Conservation (phyloP, 2,888 invertebrate species). For the Dolichomitus sp. region DNA sequence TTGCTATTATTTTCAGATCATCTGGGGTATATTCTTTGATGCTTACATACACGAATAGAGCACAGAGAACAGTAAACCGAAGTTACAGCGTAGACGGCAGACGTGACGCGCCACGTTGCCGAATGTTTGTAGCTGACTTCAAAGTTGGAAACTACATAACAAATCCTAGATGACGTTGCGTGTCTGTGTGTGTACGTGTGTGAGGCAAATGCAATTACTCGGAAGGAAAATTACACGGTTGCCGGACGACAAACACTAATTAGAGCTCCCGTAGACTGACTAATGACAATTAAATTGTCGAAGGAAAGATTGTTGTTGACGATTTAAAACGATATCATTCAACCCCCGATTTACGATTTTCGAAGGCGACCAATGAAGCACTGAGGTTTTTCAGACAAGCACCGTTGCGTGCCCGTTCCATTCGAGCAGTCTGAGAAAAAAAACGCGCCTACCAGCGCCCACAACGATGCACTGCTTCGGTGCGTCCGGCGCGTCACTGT, state of each 20-base stretch:
- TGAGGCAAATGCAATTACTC: background rate
- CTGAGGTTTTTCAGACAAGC: background rate
- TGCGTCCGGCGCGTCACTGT: constrained; percentile 56
- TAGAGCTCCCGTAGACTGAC: background rate
- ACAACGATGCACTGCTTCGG: constrained; percentile 27
- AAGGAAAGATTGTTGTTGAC: background rate
- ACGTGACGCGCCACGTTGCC: constrained; percentile 14
- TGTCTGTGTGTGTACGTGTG: background rate
- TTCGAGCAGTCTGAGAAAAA: constrained; percentile 19
- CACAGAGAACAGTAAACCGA: constrained; percentile 11
- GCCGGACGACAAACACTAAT: background rate
- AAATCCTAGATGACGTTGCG: constrained; percentile 49
- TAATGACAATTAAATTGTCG: background rate
- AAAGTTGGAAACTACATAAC: background rate
- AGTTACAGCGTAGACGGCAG: constrained; percentile 4
- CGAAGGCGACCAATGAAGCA: constrained; percentile 1
- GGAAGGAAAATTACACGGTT: background rate
- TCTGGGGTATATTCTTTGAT: constrained; percentile 27
- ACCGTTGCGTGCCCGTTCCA: constrained; percentile 34
- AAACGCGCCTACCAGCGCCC: constrained; percentile 45
- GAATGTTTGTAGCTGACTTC: constrained; percentile 23
- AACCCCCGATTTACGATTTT: background rate
- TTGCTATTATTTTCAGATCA: constrained; percentile 49
- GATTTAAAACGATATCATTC: background rate
- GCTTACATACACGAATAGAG: background rate